Evolutionary conservation across 2,113 vertebrate species (phyloP).

Genomic region (Tychaedon coryphoeus): DNA sequence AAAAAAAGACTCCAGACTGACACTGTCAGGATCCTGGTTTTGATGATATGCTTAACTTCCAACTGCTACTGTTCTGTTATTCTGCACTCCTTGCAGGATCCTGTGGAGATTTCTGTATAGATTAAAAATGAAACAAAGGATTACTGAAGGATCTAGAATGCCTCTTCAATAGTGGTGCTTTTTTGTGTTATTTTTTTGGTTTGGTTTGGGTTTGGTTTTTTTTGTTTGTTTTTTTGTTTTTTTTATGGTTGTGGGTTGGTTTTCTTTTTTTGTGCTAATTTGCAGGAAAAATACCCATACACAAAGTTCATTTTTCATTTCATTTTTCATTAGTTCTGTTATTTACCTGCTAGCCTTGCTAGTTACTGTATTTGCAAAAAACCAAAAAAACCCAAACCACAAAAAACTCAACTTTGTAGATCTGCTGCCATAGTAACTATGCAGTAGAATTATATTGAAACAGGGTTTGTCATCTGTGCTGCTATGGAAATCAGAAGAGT

Average conservation of each 20-base stretch:
- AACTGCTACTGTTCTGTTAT: background rate
- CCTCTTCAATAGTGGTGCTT: background rate
- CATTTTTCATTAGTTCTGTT: background rate
- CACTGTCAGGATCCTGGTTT: background rate
- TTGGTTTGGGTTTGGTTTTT: too few species aligned
- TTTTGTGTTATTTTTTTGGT: too few species aligned
- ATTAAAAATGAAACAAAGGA: background rate
- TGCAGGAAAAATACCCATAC: background rate
- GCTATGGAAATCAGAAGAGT: background rate
- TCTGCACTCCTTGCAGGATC: background rate
- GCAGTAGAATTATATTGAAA: background rate
- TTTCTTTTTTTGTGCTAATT: background rate
- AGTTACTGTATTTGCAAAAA: background rate
- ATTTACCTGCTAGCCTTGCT: background rate
- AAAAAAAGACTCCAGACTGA: background rate
- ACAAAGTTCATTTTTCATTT: background rate
- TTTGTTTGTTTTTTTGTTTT: background rate
- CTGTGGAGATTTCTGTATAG: background rate
- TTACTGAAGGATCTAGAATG: background rate
- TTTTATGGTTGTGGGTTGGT: too few species aligned
- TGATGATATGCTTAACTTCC: background rate
- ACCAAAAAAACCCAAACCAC: background rate
- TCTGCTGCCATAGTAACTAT: constrained; percentile 10
- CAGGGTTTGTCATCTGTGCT: background rate
- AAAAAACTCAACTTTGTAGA: background rate